phyloP scores from a whole-genome alignment of 1,140 invertebrate species.

The Macrobrachium nipponense region DNA sequence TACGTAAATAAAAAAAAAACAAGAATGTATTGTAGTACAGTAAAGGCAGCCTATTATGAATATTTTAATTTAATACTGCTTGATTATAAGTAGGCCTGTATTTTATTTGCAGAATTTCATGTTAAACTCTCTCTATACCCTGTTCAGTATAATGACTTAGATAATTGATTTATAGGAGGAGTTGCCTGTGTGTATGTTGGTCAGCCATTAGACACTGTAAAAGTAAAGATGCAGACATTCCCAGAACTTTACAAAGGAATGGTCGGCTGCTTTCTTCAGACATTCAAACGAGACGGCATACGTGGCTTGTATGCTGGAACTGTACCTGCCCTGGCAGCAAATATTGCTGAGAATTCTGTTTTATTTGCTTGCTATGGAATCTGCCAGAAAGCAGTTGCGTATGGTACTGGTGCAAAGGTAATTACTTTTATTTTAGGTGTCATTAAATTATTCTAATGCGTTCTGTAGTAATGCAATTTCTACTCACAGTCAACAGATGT shows the following conservation, averaged over 20 bases:
- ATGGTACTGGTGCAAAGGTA: slow-evolving; percentile 62
- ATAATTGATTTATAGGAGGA: slow-evolving; percentile 72
- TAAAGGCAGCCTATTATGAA: too few species aligned
- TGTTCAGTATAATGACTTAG: too few species aligned
- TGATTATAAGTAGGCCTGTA: too few species aligned
- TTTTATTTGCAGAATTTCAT: too few species aligned
- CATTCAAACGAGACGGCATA: slow-evolving; percentile 81
- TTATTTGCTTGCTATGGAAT: slow-evolving; percentile 97
- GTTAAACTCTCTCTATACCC: background rate
- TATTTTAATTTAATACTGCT: too few species aligned
- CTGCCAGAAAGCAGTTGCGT: slow-evolving; percentile 86
- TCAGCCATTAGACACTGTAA: slow-evolving; percentile 96
- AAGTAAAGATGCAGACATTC: slow-evolving; percentile 99
- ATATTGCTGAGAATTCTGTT: slow-evolving; percentile 98
- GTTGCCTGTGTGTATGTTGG: slow-evolving; percentile 94
- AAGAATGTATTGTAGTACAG: too few species aligned
- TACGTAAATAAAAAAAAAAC: too few species aligned
- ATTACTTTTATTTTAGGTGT: background rate
- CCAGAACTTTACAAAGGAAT: slow-evolving; percentile 88
- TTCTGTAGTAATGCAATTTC: background rate
- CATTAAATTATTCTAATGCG: background rate
- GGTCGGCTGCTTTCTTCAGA: slow-evolving; percentile 85
- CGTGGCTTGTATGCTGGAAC: slow-evolving; percentile 95
- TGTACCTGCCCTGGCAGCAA: slow-evolving; percentile 92
- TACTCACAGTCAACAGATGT: background rate